Percentiles rank a stretch among this genome's conserved stretches.
Evolutionary conservation across 1,140 invertebrate genomes (phyloP).

Genomic region (Stenopsyche tienmushanensis): DNA sequence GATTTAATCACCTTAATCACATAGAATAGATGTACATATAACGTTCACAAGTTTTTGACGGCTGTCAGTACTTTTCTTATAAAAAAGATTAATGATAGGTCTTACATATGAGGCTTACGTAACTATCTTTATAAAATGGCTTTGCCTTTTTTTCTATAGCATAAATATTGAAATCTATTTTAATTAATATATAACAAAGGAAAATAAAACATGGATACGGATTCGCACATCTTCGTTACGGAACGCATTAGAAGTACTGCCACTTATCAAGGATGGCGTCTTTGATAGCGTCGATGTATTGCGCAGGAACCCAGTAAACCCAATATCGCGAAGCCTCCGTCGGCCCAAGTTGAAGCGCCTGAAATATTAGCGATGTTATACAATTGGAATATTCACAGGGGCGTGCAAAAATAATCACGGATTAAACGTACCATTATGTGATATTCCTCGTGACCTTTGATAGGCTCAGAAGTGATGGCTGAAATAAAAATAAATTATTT

Average conservation of each 20-base stretch:
- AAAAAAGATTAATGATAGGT: constrained; percentile 21
- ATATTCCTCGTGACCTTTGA: constrained; percentile 89
- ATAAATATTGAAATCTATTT: constrained; percentile 11
- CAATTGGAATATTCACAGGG: constrained; percentile 22
- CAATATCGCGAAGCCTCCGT: constrained; percentile 89
- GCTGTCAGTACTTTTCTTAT: constrained; percentile 1
- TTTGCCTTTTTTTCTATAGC: constrained; percentile 15
- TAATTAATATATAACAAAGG: background rate
- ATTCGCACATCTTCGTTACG: too few relatives aligned
- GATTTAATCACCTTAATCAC: background rate
- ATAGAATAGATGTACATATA: background rate
- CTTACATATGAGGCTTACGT: constrained; percentile 11
- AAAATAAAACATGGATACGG: background rate
- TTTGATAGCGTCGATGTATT: constrained; percentile 90
- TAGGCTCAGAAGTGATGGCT: constrained; percentile 70
- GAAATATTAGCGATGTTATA: constrained; percentile 42
- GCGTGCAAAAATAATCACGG: background rate
- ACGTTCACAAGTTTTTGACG: background rate
- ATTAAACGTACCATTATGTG: constrained; percentile 80
- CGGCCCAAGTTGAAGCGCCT: constrained; percentile 83
- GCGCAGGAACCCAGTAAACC: constrained; percentile 94
- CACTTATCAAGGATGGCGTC: constrained; percentile 87
- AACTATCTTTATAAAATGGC: constrained; percentile 21
- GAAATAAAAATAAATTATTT: constrained; percentile 39
- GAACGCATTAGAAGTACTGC: constrained; percentile 70